Evolutionary conservation across 2,888 invertebrate species (phyloP), one percentile per base, ranked within the genome.

Genomic region (Fragum sueziense): DNA sequence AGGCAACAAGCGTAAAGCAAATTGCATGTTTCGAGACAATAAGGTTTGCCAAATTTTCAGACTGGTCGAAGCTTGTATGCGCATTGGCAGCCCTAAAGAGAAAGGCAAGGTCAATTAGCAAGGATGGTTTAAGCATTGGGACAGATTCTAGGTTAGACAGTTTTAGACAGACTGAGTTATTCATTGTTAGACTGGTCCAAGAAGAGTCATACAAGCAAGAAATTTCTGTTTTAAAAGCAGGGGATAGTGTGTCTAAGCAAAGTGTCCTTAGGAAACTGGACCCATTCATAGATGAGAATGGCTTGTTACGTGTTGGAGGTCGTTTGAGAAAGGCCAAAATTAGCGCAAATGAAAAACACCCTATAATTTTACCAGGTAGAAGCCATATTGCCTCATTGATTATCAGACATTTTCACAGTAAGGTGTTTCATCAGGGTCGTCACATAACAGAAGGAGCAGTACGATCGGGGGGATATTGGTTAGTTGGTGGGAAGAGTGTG

Each of bases 361-460:
- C 79, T 1, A 22, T 79, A 3, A 65, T 79, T 11, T 22, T 71
- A 17, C 57, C 69, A 25, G 54, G 51, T 29, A 51, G 31, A 29
- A 9, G 17, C 41, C 74, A 62, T 47, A 41, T 76, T 31, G 31
- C 79, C 3, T 72, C 22, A 68, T 25, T 75, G 9, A 17, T 79
- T 25, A 67, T 74, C 17, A 11, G 33, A 3, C 72, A 74, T 22
- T 74, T 20, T 22, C 79, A 79, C 27, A 22, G 41, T 22, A 33
- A 59, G 41, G 70, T 61, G 4, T 9, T 61, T 20, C 75, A 76
- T 57, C 82, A 82, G 33, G 79, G 84, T 14, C 47, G 80, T 14
- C 72, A 74, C 14, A 51, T 84, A 20, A 77, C 82, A 7, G 82
- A 84, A 41, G 82, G 82, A n/a, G n/a, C n/a, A n/a, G n/a, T n/a